These are phyloP conservation scores for Drosophila arizonae DNA, from an alignment of 1,140 invertebrate species.

Conservation along the genomic window DNA sequence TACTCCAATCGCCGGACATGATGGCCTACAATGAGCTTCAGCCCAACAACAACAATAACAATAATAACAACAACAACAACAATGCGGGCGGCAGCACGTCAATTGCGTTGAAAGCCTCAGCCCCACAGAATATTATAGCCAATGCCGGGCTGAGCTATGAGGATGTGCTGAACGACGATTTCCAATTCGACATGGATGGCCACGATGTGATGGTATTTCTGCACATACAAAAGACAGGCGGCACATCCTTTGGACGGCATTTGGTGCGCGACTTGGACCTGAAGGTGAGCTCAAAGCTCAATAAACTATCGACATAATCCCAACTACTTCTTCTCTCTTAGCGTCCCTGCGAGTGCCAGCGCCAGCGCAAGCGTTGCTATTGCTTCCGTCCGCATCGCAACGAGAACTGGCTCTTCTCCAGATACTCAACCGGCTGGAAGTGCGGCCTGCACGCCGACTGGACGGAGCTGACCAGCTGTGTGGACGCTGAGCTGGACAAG, in stretches of 20 bases:
- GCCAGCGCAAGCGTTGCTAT: conserved; percentile 93
- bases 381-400: conserved; percentile 95
- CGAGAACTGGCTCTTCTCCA: conserved; percentile 98
- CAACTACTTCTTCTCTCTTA: conserved; percentile 73
- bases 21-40: conserved; percentile 77
- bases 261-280: conserved; percentile 96
- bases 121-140: conserved; percentile 76
- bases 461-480: conserved; percentile 96
- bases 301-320: not conserved
- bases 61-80: conserved; percentile 34
- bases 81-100: conserved; percentile 58
- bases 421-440: conserved; percentile 99
- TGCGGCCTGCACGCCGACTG: conserved; percentile 99
- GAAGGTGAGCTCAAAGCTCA: conserved; percentile 82
- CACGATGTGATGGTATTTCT: conserved; percentile 99
- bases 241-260: conserved; percentile 97
- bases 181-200: conserved; percentile 93
- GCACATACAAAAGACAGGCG: conserved; percentile 96
- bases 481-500: conserved; percentile 93
- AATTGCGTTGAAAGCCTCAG: conserved; percentile 61
- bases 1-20: conserved; percentile 78
- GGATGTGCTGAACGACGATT: conserved; percentile 92
- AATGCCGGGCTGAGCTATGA: conserved; percentile 89
- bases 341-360: conserved; percentile 93
- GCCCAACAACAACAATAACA: conserved; percentile 29